A percentile compares a stretch with the other conserved stretches of the same genome.
These are phyloP conservation scores for Synaphobranchus kaupii DNA, from an alignment of 2,797 vertebrate species.

Conservation along the genomic window DNA sequence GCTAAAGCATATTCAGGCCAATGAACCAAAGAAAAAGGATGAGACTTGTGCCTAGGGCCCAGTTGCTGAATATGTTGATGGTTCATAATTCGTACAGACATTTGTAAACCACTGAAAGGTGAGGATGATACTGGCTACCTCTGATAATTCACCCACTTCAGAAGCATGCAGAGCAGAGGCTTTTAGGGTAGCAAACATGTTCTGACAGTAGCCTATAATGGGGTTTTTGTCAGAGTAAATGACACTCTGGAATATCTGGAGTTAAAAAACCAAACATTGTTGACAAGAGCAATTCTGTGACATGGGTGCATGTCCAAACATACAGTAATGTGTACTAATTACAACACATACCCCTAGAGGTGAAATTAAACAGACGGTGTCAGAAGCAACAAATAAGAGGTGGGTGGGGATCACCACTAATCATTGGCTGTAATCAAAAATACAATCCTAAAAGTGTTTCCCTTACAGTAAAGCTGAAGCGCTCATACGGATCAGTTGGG, in stretches of 20 bases:
- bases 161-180: not conserved
- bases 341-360: not conserved
- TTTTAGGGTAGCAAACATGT: not conserved
- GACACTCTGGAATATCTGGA: not conserved
- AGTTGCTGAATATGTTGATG: not conserved
- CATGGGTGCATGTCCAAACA: not conserved
- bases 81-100: not conserved
- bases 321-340: not conserved
- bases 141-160: not conserved
- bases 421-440: slow-evolving; percentile 41
- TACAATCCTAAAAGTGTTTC: not conserved
- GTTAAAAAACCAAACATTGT: not conserved
- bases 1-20: not conserved
- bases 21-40: slow-evolving; percentile 46
- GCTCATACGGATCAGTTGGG: not conserved
- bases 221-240: not conserved
- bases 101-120: not conserved
- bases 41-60: slow-evolving; percentile 48
- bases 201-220: not conserved
- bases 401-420: slow-evolving; percentile 25
- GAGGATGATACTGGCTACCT: not conserved
- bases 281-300: not conserved
- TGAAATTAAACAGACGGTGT: not conserved
- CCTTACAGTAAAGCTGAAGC: not conserved
- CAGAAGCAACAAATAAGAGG: not conserved